Conservation (phyloP, 2,797 vertebrate species). For the Cyprinella venusta region DNA sequence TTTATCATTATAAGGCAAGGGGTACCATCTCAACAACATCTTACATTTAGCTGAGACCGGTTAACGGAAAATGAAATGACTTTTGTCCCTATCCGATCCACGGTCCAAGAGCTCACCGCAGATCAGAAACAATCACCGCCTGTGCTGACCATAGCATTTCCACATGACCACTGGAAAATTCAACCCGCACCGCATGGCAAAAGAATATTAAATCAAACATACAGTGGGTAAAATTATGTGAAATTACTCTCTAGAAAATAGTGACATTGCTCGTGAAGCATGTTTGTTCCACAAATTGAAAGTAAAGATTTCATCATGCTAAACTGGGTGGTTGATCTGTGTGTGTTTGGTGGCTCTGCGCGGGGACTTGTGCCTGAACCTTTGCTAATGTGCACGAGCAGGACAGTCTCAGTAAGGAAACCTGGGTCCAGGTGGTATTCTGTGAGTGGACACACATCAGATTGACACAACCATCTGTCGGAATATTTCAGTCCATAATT, state of each 20-base stretch:
- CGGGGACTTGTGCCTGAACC: conserved; percentile 8
- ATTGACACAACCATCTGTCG: conserved; percentile 76
- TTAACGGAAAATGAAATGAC: conserved; percentile 36
- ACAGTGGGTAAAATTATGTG: conserved; percentile 2
- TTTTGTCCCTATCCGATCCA: conserved; percentile 20
- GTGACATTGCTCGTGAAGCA: not conserved
- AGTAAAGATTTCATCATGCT: conserved; percentile 4
- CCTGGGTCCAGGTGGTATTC: conserved; percentile 70
- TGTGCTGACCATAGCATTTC: conserved; percentile 27
- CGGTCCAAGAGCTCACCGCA: conserved; percentile 40
- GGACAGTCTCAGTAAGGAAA: conserved; percentile 43
- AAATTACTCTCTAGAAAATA: conserved; percentile 17
- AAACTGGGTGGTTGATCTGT: conserved; percentile 5
- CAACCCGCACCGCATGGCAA: not conserved
- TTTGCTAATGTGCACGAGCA: conserved; percentile 34
- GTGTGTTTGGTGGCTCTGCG: conserved; percentile 13
- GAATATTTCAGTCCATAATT: conserved; percentile 49
- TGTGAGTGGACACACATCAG: conserved; percentile 66
- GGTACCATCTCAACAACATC: not conserved
- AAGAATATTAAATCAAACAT: conserved; percentile 33
- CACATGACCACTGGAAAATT: conserved; percentile 56
- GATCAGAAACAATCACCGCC: conserved; percentile 41
- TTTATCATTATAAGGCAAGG: not conserved
- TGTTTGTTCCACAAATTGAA: not conserved
- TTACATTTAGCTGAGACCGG: conserved; percentile 13